A percentile compares a stretch with the other conserved stretches of the same genome.
These are phyloP conservation scores for Cheumatopsyche charites DNA, from an alignment of 1,140 invertebrate species.

Conservation along the genomic window DNA sequence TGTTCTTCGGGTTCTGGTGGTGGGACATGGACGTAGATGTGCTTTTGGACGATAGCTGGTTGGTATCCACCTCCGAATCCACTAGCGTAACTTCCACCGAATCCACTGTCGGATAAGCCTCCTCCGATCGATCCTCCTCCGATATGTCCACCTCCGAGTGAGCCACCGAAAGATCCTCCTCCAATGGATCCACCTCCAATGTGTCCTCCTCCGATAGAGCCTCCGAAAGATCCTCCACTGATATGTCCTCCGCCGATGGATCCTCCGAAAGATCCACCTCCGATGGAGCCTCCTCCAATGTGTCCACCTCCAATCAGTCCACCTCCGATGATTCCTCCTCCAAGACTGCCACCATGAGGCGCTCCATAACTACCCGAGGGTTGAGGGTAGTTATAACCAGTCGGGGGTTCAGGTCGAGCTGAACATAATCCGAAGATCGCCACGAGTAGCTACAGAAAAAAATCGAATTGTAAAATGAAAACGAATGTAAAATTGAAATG, in stretches of 20 bases:
- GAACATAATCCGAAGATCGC: constrained; percentile 55
- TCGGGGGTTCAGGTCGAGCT: constrained; percentile 57
- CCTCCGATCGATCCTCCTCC: constrained; percentile 46
- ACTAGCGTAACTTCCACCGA: constrained; percentile 51
- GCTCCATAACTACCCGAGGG: constrained; percentile 54
- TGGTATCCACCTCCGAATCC: constrained; percentile 50
- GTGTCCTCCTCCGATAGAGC: constrained; percentile 42
- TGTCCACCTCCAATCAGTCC: background rate
- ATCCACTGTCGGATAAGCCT: constrained; percentile 29
- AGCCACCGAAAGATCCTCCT: constrained; percentile 50
- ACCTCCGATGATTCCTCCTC: constrained; percentile 39
- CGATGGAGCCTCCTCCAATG: constrained; percentile 34
- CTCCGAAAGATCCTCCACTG: constrained; percentile 46
- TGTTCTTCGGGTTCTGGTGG: constrained; percentile 76
- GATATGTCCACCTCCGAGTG: constrained; percentile 50
- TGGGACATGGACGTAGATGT: constrained; percentile 82
- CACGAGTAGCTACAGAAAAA: constrained; percentile 54
- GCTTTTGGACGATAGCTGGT: constrained; percentile 61
- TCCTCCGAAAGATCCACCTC: constrained; percentile 48
- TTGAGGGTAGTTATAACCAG: constrained; percentile 58
- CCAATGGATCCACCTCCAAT: constrained; percentile 44
- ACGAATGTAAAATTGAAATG: too few species aligned
- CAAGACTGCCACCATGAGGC: constrained; percentile 48
- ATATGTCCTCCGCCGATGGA: constrained; percentile 42
- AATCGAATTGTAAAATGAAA: background rate